Evolutionary conservation across 2,797 vertebrate species (phyloP).

Genomic region (Phataginus tricuspis): DNA sequence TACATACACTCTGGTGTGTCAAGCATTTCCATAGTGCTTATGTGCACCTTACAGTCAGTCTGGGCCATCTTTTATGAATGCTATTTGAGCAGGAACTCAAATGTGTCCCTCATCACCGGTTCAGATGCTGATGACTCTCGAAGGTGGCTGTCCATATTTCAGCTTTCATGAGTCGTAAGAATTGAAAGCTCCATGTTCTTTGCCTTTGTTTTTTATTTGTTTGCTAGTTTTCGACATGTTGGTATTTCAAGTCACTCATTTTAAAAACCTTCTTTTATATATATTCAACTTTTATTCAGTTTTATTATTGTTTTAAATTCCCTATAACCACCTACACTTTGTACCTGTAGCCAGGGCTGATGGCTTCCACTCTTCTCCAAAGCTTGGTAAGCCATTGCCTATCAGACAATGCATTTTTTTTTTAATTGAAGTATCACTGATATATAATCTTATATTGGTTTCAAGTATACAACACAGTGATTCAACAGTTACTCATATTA

Average conservation of each 20-base stretch:
- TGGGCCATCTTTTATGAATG: background rate
- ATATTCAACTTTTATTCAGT: background rate
- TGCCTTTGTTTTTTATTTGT: background rate
- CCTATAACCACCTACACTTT: background rate
- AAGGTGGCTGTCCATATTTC: background rate
- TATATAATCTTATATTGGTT: too few relatives aligned
- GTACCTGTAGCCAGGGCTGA: background rate
- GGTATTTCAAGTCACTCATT: background rate
- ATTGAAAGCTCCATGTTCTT: background rate
- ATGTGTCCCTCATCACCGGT: background rate
- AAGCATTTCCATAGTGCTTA: background rate
- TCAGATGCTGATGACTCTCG: background rate
- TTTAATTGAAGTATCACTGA: too few relatives aligned
- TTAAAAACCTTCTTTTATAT: background rate
- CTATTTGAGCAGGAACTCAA: background rate
- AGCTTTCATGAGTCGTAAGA: background rate
- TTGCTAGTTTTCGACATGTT: background rate
- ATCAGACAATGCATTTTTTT: background rate
- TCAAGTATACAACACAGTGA: too few relatives aligned
- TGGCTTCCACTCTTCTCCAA: too few relatives aligned
- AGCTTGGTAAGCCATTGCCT: background rate
- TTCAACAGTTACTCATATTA: too few relatives aligned
- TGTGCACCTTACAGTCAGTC: background rate
- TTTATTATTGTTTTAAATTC: background rate
- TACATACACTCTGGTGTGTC: background rate